Conservation (phyloP, 2,113 vertebrate species). For the Clarias gariepinus region DNA sequence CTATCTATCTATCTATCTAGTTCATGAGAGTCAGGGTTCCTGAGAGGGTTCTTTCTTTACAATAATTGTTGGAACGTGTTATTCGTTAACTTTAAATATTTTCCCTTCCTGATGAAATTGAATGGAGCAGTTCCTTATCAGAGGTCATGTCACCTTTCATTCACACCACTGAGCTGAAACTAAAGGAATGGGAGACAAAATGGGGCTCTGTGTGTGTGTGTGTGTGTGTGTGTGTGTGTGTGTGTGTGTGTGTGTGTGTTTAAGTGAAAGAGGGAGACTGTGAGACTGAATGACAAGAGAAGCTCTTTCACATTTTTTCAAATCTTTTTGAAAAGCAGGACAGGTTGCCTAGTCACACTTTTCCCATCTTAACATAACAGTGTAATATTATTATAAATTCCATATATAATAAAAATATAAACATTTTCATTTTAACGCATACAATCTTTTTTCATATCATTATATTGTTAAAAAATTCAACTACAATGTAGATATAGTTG, state of each 20-base stretch:
- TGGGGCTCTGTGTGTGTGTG: not conserved
- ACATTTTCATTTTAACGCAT: too few species aligned
- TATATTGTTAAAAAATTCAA: not conserved
- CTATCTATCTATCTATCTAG: not conserved
- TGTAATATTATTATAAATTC: not conserved
- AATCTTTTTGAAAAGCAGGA: not conserved
- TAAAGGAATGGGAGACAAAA: not conserved
- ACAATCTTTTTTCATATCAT: accelerated
- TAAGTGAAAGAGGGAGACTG: not conserved
- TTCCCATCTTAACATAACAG: not conserved
- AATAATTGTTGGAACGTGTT: not conserved
- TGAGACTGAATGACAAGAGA: not conserved
- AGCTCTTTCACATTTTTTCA: not conserved
- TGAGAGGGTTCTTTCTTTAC: not conserved
- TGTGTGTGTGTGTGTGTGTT: not conserved
- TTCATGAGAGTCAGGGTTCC: not conserved
- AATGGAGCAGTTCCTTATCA: not conserved
- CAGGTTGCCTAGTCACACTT: not conserved
- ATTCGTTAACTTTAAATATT: slow-evolving; percentile 6
- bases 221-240: slow-evolving; percentile 11
- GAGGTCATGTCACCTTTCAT: not conserved
- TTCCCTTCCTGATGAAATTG: not conserved
- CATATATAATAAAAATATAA: not conserved
- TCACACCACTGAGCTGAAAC: not conserved
- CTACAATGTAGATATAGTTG: not conserved